phyloP scores from a whole-genome alignment of 1,140 invertebrate species.

The Drosophila lini region DNA sequence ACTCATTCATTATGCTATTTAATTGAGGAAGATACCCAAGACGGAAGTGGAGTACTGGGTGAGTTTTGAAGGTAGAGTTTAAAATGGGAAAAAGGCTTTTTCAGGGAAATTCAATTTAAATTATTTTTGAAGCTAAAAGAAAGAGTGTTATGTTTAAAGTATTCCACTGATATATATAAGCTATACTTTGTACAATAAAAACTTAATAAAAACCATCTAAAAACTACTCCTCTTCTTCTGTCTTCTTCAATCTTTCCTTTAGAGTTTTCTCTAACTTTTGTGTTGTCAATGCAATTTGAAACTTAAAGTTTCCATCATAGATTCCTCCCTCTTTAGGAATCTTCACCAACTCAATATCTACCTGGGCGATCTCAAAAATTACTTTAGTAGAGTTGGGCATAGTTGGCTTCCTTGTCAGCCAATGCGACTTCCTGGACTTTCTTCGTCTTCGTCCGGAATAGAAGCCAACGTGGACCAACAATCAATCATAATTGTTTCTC shows the following conservation, averaged over 20 bases:
- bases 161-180: not conserved
- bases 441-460: constrained; percentile 12
- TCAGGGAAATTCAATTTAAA: not conserved
- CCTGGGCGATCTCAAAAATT: constrained; percentile 33
- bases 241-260: constrained; percentile 1
- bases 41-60: not conserved
- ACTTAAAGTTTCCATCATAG: constrained; percentile 31
- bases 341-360: constrained; percentile 19
- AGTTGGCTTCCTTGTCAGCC: constrained; percentile 29
- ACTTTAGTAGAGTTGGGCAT: constrained; percentile 4
- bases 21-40: constrained; percentile 13
- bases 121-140: not conserved
- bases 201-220: not conserved
- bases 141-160: no score
- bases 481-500: constrained; percentile 81
- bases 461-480: constrained; percentile 45
- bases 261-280: not conserved
- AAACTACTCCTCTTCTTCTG: not conserved
- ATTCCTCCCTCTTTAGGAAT: constrained; percentile 21
- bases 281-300: constrained; percentile 14
- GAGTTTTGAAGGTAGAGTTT: not conserved
- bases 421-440: constrained; percentile 26
- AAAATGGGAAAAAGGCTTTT: not conserved
- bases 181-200: not conserved
- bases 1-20: constrained; percentile 39